These are phyloP conservation scores for Clupea harengus DNA, from an alignment of 2,113 vertebrate genomes.

Conservation along the genomic window DNA sequence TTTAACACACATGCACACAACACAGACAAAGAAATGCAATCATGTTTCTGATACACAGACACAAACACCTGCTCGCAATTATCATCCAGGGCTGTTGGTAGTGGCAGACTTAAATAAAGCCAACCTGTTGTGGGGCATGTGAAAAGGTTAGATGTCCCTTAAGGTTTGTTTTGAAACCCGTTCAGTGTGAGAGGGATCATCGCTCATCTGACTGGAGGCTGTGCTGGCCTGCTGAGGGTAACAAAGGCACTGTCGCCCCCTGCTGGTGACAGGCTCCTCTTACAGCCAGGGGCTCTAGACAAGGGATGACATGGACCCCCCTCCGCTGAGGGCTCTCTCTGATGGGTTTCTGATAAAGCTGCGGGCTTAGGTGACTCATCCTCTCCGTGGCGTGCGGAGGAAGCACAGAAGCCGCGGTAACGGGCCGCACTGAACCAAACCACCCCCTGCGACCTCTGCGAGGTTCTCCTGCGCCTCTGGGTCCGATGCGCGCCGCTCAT, in stretches of 20 bases:
- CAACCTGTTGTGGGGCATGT: not conserved
- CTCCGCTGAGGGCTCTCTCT: not conserved
- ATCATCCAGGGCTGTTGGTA: not conserved
- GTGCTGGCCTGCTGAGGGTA: not conserved
- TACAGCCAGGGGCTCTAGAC: not conserved
- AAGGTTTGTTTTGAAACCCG: not conserved
- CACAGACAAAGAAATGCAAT: slow-evolving; percentile 7
- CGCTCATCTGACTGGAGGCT: not conserved
- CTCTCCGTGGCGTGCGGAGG: not conserved
- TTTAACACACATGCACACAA: not conserved
- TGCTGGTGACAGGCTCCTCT: not conserved
- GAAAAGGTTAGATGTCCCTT: not conserved
- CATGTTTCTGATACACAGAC: not conserved
- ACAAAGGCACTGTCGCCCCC: not conserved
- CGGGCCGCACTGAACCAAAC: not conserved
- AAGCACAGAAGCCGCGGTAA: not conserved
- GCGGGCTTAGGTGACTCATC: not conserved
- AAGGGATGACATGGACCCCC: not conserved
- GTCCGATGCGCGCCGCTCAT: not conserved
- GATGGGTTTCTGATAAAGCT: not conserved
- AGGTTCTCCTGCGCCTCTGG: not conserved
- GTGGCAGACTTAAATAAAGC: not conserved
- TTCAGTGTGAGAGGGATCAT: not conserved
- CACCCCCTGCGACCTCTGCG: not conserved
- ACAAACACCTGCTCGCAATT: slow-evolving; percentile 25